phyloP scores from a whole-genome alignment of 2,888 invertebrate genomes.

The Syrista parreyssii region DNA sequence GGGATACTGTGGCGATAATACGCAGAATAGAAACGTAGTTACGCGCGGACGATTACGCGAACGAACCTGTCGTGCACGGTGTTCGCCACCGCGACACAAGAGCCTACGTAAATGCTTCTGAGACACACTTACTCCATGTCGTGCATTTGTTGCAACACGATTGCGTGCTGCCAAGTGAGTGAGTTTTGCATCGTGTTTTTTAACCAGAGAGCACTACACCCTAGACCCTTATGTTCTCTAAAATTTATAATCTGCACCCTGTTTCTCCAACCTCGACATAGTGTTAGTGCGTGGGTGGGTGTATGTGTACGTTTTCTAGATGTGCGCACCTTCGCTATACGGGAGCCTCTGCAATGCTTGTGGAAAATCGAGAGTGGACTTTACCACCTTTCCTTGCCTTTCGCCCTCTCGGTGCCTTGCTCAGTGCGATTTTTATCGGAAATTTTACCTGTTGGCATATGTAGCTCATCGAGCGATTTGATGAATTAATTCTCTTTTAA shows the following conservation, averaged over 20 bases:
- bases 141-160: constrained; percentile 57
- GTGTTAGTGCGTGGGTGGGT: background rate
- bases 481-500: background rate
- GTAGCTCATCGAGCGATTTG: background rate
- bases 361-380: background rate
- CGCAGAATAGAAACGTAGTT: constrained; percentile 2
- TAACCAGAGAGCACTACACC: background rate
- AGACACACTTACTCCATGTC: constrained; percentile 61
- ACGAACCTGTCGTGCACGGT: constrained; percentile 1
- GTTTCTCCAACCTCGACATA: background rate
- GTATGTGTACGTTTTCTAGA: constrained; percentile 7
- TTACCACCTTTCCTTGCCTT: background rate
- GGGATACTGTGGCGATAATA: background rate
- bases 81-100: constrained; percentile 17
- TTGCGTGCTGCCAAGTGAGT: constrained; percentile 59
- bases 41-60: background rate
- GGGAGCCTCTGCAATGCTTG: background rate
- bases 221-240: background rate
- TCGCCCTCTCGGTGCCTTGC: background rate
- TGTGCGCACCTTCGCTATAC: background rate
- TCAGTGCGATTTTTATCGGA: background rate
- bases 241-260: background rate
- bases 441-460: background rate
- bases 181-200: constrained; percentile 14
- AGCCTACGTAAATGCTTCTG: constrained; percentile 54